These are phyloP conservation scores for Phengaris arion DNA, from an alignment of 2,888 invertebrate species.

Conservation along the genomic window DNA sequence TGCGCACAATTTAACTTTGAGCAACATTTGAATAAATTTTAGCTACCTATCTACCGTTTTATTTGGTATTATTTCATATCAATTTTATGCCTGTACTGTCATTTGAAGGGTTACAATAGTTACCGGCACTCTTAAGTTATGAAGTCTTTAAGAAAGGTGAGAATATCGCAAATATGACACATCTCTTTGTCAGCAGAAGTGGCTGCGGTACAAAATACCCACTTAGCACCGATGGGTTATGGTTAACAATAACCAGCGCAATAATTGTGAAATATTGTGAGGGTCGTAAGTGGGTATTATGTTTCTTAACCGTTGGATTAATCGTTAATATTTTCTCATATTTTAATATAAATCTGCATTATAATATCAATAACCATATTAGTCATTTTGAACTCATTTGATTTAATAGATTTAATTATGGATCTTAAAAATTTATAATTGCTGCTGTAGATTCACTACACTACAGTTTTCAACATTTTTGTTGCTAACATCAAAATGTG, in stretches of 20 bases:
- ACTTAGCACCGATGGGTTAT: conserved; percentile 51
- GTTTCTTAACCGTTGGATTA: conserved; percentile 32
- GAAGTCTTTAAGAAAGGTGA: conserved; percentile 33
- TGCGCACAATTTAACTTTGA: too few species aligned
- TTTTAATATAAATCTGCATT: not conserved
- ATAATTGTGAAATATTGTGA: conserved; percentile 47
- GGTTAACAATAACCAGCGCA: conserved; percentile 50
- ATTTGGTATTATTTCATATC: not conserved
- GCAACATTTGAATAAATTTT: too few species aligned
- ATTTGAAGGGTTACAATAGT: conserved; percentile 8
- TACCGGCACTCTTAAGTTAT: conserved; percentile 28
- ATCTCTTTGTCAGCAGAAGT: conserved; percentile 61
- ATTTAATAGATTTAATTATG: too few species aligned
- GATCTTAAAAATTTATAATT: too few species aligned
- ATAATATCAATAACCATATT: too few species aligned
- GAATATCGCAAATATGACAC: conserved; percentile 56
- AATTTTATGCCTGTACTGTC: not conserved
- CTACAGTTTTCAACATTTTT: too few species aligned
- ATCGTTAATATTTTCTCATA: not conserved
- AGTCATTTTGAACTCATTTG: too few species aligned
- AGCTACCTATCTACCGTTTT: not conserved
- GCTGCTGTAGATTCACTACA: too few species aligned
- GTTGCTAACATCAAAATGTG: too few species aligned
- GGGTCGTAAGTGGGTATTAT: conserved; percentile 56
- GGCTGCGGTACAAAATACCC: conserved; percentile 54